phyloP scores from a whole-genome alignment of 2,797 vertebrate species.

The Lutjanus argentimaculatus region DNA sequence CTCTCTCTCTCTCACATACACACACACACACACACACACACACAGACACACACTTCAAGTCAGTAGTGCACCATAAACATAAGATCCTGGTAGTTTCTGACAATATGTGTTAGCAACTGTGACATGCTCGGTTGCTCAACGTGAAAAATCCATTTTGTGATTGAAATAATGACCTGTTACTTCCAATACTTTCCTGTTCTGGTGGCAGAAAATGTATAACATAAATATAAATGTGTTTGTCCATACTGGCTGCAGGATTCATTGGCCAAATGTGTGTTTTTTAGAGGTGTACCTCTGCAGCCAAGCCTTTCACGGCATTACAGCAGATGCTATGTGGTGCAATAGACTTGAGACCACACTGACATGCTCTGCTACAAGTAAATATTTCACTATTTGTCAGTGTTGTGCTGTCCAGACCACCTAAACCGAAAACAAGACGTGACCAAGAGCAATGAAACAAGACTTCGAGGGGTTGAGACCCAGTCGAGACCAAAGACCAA shows the following conservation, averaged over 20 bases:
- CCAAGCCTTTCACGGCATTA: slow-evolving; percentile 1
- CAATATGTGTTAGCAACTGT: slow-evolving; percentile 55
- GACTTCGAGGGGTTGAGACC: too few species aligned
- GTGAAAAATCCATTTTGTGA: slow-evolving; percentile 59
- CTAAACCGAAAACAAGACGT: too few species aligned
- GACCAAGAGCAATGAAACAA: too few species aligned
- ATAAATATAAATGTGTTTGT: slow-evolving; percentile 45
- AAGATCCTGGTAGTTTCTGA: slow-evolving; percentile 60
- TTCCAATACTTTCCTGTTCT: slow-evolving; percentile 28
- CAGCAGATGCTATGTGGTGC: slow-evolving; percentile 19
- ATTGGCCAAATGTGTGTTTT: neutral
- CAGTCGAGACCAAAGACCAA: too few species aligned
- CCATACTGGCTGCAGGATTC: slow-evolving; percentile 1
- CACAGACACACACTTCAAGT: slow-evolving; percentile 34
- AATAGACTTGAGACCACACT: slow-evolving; percentile 12
- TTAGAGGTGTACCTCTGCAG: slow-evolving; percentile 15
- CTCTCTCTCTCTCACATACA: neutral
- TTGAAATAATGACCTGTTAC: slow-evolving; percentile 62
- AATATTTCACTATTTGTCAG: neutral
- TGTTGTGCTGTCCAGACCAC: too few species aligned
- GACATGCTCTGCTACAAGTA: neutral
- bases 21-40: slow-evolving; percentile 19
- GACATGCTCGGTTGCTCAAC: slow-evolving; percentile 47
- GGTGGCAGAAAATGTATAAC: slow-evolving; percentile 17
- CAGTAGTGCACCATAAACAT: slow-evolving; percentile 64